phyloP scores from a whole-genome alignment of 1,140 invertebrate genomes.

The Drosophila asahinai region DNA sequence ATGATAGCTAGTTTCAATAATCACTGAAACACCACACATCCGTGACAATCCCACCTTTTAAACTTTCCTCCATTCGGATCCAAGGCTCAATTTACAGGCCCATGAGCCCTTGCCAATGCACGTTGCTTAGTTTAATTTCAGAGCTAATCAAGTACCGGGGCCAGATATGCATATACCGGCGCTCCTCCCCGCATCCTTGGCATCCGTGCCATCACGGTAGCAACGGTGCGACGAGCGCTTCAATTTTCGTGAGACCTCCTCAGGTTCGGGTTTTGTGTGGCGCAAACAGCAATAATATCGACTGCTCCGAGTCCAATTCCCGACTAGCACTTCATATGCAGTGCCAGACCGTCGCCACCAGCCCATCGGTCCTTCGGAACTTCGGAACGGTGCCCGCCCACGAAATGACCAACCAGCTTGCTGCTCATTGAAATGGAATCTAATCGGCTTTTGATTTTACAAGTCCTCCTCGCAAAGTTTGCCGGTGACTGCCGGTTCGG shows the following conservation, averaged over 20 bases:
- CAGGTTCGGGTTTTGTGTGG: constrained; percentile 34
- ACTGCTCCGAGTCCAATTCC: constrained; percentile 28
- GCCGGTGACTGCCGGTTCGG: constrained; percentile 51
- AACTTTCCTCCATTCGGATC: constrained; percentile 5
- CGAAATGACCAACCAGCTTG: constrained; percentile 78
- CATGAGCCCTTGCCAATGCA: constrained; percentile 12
- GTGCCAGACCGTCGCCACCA: not conserved
- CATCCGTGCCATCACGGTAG: constrained; percentile 7
- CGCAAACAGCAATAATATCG: constrained; percentile 53
- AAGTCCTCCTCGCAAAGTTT: constrained; percentile 80
- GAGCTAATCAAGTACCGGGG: constrained; percentile 61
- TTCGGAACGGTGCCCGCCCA: constrained; percentile 38
- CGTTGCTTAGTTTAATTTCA: constrained; percentile 66
- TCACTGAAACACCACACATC: not conserved
- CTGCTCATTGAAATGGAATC: constrained; percentile 81
- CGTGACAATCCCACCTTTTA: not conserved
- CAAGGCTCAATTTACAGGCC: constrained; percentile 14
- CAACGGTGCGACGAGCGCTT: constrained; percentile 39
- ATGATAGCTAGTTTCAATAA: not conserved
- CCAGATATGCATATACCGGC: constrained; percentile 34
- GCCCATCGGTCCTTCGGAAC: not conserved
- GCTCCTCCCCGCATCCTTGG: not conserved
- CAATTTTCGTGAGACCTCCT: constrained; percentile 33
- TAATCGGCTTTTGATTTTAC: constrained; percentile 83
- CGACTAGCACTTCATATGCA: constrained; percentile 9